Evolutionary conservation across 2,797 vertebrate genomes (phyloP).

Genomic region (Pseudopleuronectes americanus): DNA sequence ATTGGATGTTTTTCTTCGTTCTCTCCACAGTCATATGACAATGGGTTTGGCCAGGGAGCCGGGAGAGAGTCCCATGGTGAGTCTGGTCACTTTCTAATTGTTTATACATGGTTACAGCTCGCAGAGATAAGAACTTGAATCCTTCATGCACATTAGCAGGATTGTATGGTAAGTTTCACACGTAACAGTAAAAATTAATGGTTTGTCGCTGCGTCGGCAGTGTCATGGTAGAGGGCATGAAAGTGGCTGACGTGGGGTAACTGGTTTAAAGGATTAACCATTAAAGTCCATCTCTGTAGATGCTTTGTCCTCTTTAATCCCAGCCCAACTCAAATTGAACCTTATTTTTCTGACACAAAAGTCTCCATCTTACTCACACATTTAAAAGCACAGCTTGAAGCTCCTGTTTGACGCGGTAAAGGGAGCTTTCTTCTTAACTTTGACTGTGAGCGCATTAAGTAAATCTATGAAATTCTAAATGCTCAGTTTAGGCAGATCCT

Average conservation of each 20-base stretch:
- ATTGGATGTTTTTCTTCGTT: constrained; percentile 42
- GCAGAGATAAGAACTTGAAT: constrained; percentile 2
- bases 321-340: constrained; percentile 48
- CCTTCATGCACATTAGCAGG: background rate
- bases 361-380: constrained; percentile 22
- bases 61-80: constrained; percentile 98
- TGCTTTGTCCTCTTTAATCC: constrained; percentile 64
- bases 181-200: background rate
- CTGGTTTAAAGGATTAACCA: constrained; percentile 73
- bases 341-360: constrained; percentile 50
- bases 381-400: constrained; percentile 9
- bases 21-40: constrained; percentile 92
- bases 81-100: constrained; percentile 50
- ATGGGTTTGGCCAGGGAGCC: constrained; percentile 94
- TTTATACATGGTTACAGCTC: background rate
- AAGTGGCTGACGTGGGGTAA: constrained; percentile 58
- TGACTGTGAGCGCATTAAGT: background rate
- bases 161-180: background rate
- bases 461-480: background rate
- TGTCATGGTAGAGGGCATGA: constrained; percentile 23
- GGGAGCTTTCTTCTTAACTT: background rate
- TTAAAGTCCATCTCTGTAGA: constrained; percentile 58
- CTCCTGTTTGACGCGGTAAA: background rate
- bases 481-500: constrained; percentile 5
- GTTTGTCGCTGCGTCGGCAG: constrained; percentile 6